Percentiles rank a stretch among this genome's conserved stretches.
These are phyloP conservation scores for Micronycteris hirsuta DNA, from an alignment of 2,113 vertebrate genomes.

Conservation along the genomic window DNA sequence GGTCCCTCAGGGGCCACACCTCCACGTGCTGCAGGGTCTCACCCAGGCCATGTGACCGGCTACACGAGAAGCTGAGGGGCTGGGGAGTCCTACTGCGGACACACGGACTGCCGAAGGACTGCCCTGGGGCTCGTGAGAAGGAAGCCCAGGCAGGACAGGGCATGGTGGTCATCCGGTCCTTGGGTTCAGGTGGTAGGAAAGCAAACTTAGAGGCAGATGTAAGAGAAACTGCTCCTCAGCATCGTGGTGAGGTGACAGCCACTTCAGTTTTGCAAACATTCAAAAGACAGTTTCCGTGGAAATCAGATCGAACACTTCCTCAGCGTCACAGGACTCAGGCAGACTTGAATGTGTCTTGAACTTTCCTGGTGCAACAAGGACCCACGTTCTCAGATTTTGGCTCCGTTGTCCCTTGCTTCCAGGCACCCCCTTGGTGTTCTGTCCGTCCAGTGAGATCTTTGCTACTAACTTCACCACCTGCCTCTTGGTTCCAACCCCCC, in stretches of 20 bases:
- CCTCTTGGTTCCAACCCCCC: background rate
- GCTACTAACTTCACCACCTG: too few relatives aligned
- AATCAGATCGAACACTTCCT: background rate
- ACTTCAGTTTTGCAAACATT: background rate
- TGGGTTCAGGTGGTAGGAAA: background rate
- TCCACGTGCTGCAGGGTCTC: background rate
- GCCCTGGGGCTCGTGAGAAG: background rate
- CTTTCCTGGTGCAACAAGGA: too few relatives aligned
- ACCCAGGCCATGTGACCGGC: too few relatives aligned
- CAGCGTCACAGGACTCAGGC: background rate
- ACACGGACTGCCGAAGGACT: background rate
- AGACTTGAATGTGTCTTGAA: background rate
- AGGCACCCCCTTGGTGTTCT: background rate
- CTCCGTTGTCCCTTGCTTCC: background rate
- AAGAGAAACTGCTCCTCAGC: background rate
- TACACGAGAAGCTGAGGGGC: background rate
- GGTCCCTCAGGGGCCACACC: background rate
- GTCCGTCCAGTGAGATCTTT: accelerated
- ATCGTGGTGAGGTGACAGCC: background rate
- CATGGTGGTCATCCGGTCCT: accelerated
- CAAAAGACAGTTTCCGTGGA: background rate
- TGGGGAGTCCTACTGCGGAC: background rate
- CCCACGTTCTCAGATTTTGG: background rate
- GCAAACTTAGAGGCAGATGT: background rate
- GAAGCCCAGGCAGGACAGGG: too few relatives aligned